Evolutionary conservation across 2,113 vertebrate species (phyloP), one percentile per base, ranked within the genome.

Genomic region (Paradoxurus hermaphroditus): DNA sequence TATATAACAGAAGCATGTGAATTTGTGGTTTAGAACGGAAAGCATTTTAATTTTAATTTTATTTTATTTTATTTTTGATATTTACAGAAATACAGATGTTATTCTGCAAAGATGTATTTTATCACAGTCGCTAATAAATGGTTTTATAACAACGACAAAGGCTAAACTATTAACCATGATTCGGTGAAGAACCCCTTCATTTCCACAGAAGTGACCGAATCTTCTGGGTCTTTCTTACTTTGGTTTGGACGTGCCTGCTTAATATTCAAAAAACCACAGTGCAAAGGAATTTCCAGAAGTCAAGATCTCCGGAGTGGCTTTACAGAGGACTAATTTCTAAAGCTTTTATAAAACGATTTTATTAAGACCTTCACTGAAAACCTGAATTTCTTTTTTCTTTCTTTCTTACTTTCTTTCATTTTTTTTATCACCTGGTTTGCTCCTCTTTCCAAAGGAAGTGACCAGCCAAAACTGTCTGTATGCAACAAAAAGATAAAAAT

Each of bases 401-500:
- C 51, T 88, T 81, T 90, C 93, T 73, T 94, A 87, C 98, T 93
- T 93, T 98, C 51, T 88, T 81, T 90, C 91, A 63, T 94, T 93
- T 98, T 90, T 90, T 98, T 95, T 96, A 98, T 98, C 97, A 98
- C 98, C 96, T 97, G 96, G 96, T 98, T 98, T 51, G 94, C 88
- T 97, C 92, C 92, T 98, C 97, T 98, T 98, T 99, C 98, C 96
- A 93, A 98, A 97, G 97, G 98, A 98, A 99, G 97, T 98, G 96
- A 98, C 98, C 91, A 98, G 98, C 99, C 98, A 98, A 98, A 99
- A 99, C 98, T 98, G 98, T 99, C 99, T 98, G 98, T 98, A 98
- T 99, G 98, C 98, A 98, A 98, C 98, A 98, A 98, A 98, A 99
- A 99, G 99, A 99, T 99, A 99, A 99, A 99, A 99, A 99, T 99